Conservation (phyloP, 2,797 vertebrate genomes). For the Ptychadena robeensis region DNA sequence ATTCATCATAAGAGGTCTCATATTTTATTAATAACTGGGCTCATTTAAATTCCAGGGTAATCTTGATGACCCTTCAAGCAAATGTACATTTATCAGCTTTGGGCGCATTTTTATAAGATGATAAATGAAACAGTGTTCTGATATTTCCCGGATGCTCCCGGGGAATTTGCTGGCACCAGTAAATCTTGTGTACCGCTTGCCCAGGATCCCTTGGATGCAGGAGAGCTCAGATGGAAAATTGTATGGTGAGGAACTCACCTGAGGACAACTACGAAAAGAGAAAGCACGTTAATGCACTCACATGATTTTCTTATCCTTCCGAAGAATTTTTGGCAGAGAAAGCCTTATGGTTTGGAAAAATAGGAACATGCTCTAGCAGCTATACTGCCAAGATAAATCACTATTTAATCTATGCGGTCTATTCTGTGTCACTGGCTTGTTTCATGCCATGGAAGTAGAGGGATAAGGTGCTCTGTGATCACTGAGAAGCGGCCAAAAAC, state of each 20-base stretch:
- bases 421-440: constrained; percentile 13
- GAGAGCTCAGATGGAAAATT: background rate
- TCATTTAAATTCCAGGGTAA: background rate
- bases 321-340: background rate
- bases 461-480: background rate
- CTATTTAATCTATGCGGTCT: constrained; percentile 2
- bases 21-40: background rate
- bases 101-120: background rate
- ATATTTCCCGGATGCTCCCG: background rate
- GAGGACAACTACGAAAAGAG: background rate
- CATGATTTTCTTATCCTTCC: background rate
- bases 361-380: background rate
- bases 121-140: background rate
- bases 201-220: background rate
- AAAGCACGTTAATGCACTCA: background rate
- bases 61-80: background rate
- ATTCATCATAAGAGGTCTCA: background rate
- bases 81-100: background rate
- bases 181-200: background rate
- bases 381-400: constrained; percentile 16
- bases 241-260: background rate
- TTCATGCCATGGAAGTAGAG: background rate
- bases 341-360: background rate
- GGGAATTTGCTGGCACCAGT: background rate
- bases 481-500: background rate